A percentile compares a stretch with the other conserved stretches of the same genome.
Conservation (phyloP, 2,797 vertebrate genomes). For the Margarornis squamiger region DNA sequence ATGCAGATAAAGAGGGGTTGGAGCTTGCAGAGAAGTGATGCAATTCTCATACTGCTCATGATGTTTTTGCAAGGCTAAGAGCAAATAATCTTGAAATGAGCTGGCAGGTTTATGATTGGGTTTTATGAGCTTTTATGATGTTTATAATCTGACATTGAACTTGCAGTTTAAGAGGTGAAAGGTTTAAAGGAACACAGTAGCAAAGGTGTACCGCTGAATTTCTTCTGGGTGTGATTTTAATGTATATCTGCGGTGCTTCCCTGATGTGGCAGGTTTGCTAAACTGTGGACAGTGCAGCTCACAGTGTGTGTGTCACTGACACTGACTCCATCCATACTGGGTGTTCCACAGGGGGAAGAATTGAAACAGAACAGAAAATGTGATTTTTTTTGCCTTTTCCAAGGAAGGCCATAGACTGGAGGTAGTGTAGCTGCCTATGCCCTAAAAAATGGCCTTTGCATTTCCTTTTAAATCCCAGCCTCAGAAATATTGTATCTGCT, state of each 20-base stretch:
- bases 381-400: neutral
- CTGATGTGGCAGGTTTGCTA: neutral
- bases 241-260: neutral
- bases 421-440: neutral
- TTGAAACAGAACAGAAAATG: neutral
- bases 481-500: neutral
- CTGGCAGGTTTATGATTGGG: conserved; percentile 64
- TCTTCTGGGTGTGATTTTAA: neutral
- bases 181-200: conserved; percentile 61
- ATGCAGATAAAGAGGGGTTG: neutral
- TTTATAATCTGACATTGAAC: conserved; percentile 69
- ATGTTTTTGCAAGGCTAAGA: conserved; percentile 38
- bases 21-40: neutral
- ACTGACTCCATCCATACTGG: neutral
- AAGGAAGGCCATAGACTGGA: neutral
- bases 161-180: conserved; percentile 60
- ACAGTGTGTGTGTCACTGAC: neutral
- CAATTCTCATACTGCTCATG: neutral
- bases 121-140: conserved; percentile 65
- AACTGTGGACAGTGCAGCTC: neutral
- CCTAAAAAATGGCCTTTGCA: neutral
- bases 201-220: conserved; percentile 2
- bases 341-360: neutral
- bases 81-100: conserved; percentile 57
- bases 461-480: neutral